Evolutionary conservation across 2,888 invertebrate species (phyloP), one percentile per base, ranked within the genome.

Genomic region (Polylopha cassiicola): DNA sequence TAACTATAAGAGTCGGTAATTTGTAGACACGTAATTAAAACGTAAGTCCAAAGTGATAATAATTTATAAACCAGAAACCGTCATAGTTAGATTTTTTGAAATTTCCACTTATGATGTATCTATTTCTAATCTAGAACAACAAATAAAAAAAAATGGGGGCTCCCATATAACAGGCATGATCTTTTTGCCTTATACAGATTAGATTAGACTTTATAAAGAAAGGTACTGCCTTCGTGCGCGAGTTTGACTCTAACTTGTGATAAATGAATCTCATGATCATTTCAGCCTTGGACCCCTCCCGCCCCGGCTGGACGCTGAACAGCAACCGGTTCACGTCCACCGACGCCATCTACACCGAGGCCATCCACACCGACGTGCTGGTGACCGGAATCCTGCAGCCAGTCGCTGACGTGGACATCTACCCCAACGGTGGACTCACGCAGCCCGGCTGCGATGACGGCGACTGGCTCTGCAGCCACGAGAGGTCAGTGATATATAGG

Each of bases 391-490:
- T 29, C 17, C 4, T 18, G 18, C 9, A 9, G 29, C 17, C 29
- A 1, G 17, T 18, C 1, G 29, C 18, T 17, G 10, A 29, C 7
- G 17, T 29, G 10, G 29, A 29, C 29, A 10, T 29, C 7, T 29
- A 29, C 11, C 29, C 29, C 10, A 29, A 29, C 11, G 29, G 29
- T 10, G 29, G 29, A 7, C n/a, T 5, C n/a, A 18, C 17, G 17
- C 17, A 18, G 29, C 8, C 29, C 4, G 29, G 29, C 2, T 29
- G 29, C 17, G 4, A 9, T 3, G 6, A 7, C 9, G 9, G 9
- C 8, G 29, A 29, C 9, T 29, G 29, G 29, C 17, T 18, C 10
- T 29, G 29, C 18, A 29, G 29, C 4, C 17, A 18, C 1, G 29
- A 29, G 7, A 29, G 29, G 29, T 29, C n/a, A n/a, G n/a, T n/a